Base-by-base conservation (phyloP, 2,888 invertebrate genomes). In the Allygus modestus region DNA sequence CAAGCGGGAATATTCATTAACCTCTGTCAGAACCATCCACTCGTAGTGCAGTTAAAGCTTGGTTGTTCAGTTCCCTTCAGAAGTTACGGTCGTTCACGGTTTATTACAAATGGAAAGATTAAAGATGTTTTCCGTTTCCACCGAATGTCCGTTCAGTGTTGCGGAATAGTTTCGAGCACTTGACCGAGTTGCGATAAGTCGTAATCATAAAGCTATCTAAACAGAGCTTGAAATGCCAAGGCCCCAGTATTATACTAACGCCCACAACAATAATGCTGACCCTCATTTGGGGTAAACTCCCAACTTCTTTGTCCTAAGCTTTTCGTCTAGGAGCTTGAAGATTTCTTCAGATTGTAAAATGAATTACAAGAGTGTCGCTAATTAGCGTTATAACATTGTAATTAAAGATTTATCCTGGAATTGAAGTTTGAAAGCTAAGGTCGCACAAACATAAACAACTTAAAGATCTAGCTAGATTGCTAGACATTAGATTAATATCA, bases 191-290 rank as follows among this genome's bases (percentile, higher is more conserved):
- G 28, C 65, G 65, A 65, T 65, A 65, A 17, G 31, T 15, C 28
- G 65, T 65, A 65, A 65, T 65, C 65, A 65, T 65, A 65, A 65
- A 65, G 28, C 65, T 65, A 65, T 65, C 65, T 65, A 65, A 65
- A 65, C 26, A 65, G 28, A 65, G 65, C 17, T 58, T 20, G 58
- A 65, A 65, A 65, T 65, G 65, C 15, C 65, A 65, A 65, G 65
- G 65, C 4, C 58, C 58, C 23, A 4, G 65, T 9, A 31, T 54
- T 54, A 2, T 65, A 58, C 58, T 58, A 65, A 65, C 65, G 31
- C 31, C 31, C 65, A 65, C 31, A 65, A 65, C 17, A 28, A 31
- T 28, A 28, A 5, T 1, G 23, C 23, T 58, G 58, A 5, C 58
- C 12, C 58, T 58, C 31, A 65, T 65, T 65, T 65, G 65, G 65